Evolutionary conservation across 2,888 invertebrate genomes (phyloP).

Genomic region (Monoplex corrugatus): DNA sequence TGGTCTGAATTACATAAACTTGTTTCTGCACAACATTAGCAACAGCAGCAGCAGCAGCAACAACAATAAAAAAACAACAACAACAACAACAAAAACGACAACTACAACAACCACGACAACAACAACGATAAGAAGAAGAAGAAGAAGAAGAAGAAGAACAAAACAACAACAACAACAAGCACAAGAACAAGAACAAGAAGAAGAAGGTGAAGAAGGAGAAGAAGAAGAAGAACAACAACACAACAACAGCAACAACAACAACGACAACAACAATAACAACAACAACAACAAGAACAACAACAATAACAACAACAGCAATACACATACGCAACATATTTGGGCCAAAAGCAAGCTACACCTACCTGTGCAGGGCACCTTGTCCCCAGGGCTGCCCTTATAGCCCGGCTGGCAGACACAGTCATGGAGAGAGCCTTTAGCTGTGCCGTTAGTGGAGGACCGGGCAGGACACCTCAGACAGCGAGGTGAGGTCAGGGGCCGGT

Average conservation of each 20-base stretch:
- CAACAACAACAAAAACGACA: background rate
- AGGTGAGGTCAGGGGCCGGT: slow-evolving; percentile 51
- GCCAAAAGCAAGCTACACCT: background rate
- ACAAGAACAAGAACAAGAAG: background rate
- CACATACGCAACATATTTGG: background rate
- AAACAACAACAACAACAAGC: background rate
- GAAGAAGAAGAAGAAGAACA: background rate
- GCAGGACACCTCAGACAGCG: slow-evolving; percentile 61
- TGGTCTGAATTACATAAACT: too few species aligned
- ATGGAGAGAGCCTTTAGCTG: slow-evolving; percentile 52
- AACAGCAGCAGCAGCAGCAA: background rate
- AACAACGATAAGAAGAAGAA: background rate
- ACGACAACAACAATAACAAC: background rate
- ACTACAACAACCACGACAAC: background rate
- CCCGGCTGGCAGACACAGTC: slow-evolving; percentile 63
- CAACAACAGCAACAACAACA: background rate
- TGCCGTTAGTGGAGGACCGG: slow-evolving; percentile 55
- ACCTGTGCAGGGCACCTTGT: slow-evolving; percentile 34
- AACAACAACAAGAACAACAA: background rate
- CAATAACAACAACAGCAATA: background rate
- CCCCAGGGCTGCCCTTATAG: slow-evolving; percentile 60
- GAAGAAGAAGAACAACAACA: background rate
- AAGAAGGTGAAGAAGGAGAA: background rate
- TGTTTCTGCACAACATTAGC: too few species aligned
- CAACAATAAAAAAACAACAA: background rate